phyloP scores from a whole-genome alignment of 2,888 invertebrate genomes.

The Achlya flavicornis region DNA sequence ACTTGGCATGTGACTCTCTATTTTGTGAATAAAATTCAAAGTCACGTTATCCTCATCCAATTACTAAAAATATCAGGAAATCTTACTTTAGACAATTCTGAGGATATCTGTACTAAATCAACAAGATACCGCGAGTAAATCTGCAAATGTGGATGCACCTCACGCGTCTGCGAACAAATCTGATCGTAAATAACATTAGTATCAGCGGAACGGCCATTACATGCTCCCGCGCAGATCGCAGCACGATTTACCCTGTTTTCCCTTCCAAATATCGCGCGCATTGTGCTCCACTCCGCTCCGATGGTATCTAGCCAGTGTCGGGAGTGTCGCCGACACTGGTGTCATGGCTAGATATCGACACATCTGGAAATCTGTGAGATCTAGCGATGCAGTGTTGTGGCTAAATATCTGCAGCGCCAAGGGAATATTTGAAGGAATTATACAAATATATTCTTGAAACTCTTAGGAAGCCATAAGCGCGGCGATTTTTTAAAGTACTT shows the following conservation, averaged over 20 bases:
- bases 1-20: too few species aligned
- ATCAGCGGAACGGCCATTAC: constrained; percentile 1
- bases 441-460: too few species aligned
- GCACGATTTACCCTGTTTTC: constrained; percentile 17
- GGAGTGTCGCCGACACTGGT: constrained; percentile 2
- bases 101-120: constrained; percentile 1
- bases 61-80: too few species aligned
- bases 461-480: too few species aligned
- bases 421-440: background rate
- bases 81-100: background rate
- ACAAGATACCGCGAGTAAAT: background rate
- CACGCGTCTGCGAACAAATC: constrained; percentile 3
- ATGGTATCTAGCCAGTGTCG: background rate
- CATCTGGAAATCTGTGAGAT: constrained; percentile 11
- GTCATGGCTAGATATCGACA: constrained; percentile 12
- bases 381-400: constrained; percentile 9
- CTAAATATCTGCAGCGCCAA: constrained; percentile 2
- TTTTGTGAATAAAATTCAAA: too few species aligned
- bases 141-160: constrained; percentile 4
- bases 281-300: constrained; percentile 5
- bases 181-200: constrained; percentile 9
- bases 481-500: too few species aligned
- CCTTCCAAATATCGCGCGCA: constrained; percentile 24
- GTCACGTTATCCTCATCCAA: background rate
- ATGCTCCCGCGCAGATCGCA: constrained; percentile 4